Evolutionary conservation across 2,797 vertebrate species (phyloP).

Genomic region (Oceanodroma leucorhoa): DNA sequence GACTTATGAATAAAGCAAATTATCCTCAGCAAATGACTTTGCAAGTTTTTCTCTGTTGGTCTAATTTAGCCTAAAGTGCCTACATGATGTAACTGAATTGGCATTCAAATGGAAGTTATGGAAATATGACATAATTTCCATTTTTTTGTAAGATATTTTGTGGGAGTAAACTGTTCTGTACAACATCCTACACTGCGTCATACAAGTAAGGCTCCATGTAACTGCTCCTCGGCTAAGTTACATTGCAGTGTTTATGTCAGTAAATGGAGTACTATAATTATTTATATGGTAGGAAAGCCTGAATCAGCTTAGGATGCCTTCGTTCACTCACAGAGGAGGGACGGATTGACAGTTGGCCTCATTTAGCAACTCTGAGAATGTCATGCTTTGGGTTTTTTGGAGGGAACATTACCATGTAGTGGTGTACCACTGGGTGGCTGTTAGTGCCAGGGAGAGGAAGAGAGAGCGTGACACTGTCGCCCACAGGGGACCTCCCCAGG

Average conservation of each 20-base stretch:
- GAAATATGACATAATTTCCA: neutral
- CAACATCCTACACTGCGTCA: neutral
- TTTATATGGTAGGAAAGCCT: neutral
- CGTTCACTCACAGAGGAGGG: neutral
- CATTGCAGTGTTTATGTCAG: neutral
- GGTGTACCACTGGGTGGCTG: neutral
- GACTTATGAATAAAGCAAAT: neutral
- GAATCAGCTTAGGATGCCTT: neutral
- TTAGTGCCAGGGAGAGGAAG: neutral
- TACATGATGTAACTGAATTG: neutral
- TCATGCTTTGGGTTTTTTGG: neutral
- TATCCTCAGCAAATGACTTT: neutral
- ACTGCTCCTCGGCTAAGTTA: neutral
- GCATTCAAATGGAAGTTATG: neutral
- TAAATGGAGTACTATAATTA: neutral
- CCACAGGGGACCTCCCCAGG: neutral
- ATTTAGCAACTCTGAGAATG: neutral
- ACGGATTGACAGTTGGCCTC: neutral
- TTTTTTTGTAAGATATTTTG: neutral
- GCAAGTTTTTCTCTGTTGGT: neutral
- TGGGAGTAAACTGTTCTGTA: neutral
- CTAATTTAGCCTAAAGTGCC: neutral
- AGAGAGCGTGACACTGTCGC: rapidly evolving
- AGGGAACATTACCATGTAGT: neutral
- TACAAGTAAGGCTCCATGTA: neutral